Evolutionary conservation across 2,888 invertebrate species (phyloP), one percentile per base, ranked within the genome.

Genomic region (Campopleginae sp.): DNA sequence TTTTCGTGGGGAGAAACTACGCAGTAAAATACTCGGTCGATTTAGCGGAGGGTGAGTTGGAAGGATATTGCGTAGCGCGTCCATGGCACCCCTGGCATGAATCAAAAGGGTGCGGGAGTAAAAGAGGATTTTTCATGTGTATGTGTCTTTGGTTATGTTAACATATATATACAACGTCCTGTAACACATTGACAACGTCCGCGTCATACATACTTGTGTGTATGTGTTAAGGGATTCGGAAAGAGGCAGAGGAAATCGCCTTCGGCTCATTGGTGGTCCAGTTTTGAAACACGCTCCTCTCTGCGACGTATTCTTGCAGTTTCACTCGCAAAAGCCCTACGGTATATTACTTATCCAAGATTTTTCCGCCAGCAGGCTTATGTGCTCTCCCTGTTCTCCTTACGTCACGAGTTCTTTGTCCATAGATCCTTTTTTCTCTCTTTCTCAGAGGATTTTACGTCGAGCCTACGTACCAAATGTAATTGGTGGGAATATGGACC

Each of bases 221-320:
- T 14, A 51, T 44, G 61, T 51, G 46, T 27, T 42, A 42, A 65
- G 19, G 48, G 58, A 27, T 17, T 14, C 42, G 23, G 66, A 63
- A 61, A 65, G 66, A 66, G 71, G 71, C 42, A 19, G 66, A 74
- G 23, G 76, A 71, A 68, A 76, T 77, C 82, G 85, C 85, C 85
- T 33, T 82, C 58, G 82, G 82, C 85, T 71, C 76, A 82, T 63
- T 72, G 80, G 61, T 80, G 82, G 85, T 85, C 85, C 85, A 85
- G 80, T 85, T 85, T 85, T 82, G 44, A 77, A 42, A 85, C 70
- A 78, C 70, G 77, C 65, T 74, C 71, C 17, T 27, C 27, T 27
- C 27, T 38, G 51, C 48, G 33, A 46, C 46, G 46, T 46, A 63
- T 63, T 51, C 48, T 71, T 63, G 23, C 63, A 68, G 68, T 44